phyloP scores from a whole-genome alignment of 1,140 invertebrate genomes.

The fruit fly (Drosophila melanogaster) region DNA sequence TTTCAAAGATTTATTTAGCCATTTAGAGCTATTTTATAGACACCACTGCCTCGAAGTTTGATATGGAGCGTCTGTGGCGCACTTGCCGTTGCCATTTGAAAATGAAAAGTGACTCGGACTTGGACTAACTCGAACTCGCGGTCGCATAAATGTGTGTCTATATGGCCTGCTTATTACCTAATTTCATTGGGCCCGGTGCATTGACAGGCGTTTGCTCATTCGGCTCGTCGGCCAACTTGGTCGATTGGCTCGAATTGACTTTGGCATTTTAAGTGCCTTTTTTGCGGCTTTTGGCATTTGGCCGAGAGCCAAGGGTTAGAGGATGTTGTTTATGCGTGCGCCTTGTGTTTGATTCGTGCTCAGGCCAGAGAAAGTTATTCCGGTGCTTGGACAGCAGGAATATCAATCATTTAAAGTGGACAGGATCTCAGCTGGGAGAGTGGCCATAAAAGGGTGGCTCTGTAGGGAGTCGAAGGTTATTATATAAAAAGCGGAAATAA shows the following conservation, averaged over 20 bases:
- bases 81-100: conserved; percentile 79
- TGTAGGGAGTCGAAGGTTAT: neutral
- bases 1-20: neutral
- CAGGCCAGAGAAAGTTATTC: conserved; percentile 33
- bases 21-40: neutral
- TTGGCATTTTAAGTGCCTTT: conserved; percentile 73
- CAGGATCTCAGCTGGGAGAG: conserved; percentile 10
- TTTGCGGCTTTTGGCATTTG: conserved; percentile 59
- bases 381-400: conserved; percentile 7
- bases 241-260: conserved; percentile 53
- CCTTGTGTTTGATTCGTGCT: conserved; percentile 26
- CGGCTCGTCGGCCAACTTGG: conserved; percentile 14
- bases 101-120: conserved; percentile 77
- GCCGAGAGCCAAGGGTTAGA: conserved; percentile 50
- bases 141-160: conserved; percentile 49
- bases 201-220: conserved; percentile 49
- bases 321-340: conserved; percentile 44
- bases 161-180: conserved; percentile 79
- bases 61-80: conserved; percentile 50
- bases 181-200: conserved; percentile 65
- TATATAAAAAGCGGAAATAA: neutral
- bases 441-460: conserved; percentile 7
- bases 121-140: conserved; percentile 12
- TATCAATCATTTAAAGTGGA: conserved; percentile 36
- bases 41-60: conserved; percentile 33